Conservation (phyloP, 2,797 vertebrate genomes). For the Hydrophis major region DNA sequence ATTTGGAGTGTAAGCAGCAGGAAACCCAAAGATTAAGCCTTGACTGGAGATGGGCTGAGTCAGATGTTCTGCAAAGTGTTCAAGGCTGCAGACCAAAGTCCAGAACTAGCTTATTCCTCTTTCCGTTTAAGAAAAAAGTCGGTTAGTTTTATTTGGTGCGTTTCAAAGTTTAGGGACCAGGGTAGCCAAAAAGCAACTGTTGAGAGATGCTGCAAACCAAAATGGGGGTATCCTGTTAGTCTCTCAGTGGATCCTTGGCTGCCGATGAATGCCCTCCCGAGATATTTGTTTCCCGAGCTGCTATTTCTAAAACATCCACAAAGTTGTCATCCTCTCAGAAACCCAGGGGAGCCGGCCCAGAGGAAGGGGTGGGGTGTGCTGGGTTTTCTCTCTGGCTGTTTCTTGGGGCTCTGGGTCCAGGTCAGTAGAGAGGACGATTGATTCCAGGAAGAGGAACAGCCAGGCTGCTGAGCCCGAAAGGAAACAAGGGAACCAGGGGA, state of each 20-base stretch:
- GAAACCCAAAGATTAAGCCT: not conserved
- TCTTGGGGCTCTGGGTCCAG: not conserved
- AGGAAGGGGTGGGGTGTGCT: not conserved
- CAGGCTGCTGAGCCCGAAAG: not conserved
- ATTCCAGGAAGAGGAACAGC: not conserved
- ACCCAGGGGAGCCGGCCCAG: not conserved
- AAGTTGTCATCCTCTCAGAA: no score
- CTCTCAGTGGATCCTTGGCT: not conserved
- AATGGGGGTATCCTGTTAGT: rapidly evolving
- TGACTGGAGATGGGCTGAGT: not conserved
- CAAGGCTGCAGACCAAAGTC: not conserved
- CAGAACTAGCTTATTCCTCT: not conserved
- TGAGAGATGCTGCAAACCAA: no score
- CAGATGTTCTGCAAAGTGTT: not conserved
- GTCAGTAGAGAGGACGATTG: not conserved
- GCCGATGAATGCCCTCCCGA: no score
- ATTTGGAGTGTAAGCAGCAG: not conserved
- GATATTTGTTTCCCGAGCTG: not conserved
- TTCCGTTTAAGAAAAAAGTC: not conserved
- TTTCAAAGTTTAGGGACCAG: not conserved
- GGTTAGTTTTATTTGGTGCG: not conserved
- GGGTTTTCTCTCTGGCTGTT: not conserved
- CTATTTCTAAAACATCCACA: no score
- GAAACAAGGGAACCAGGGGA: not conserved
- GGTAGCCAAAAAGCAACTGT: not conserved